Base-by-base conservation (phyloP, 2,797 vertebrate genomes). In the Epinephelus coioides region DNA sequence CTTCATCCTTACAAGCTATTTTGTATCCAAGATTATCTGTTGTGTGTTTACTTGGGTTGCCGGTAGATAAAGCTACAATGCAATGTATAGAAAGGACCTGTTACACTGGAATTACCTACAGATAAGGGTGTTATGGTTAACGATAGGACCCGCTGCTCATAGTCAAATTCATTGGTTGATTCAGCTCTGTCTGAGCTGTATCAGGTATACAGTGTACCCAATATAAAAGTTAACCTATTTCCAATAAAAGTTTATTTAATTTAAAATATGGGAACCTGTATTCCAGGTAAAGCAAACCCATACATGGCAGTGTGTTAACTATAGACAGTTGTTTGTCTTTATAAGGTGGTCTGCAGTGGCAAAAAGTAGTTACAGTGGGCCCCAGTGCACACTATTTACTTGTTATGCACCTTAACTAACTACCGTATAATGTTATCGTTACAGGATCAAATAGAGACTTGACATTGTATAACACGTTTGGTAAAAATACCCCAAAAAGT, bases 101-200 rank as follows among this genome's bases (percentile, higher is more conserved):
- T 59, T 49, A 17, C 25, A 15, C 57, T 72, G 30, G 18, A 69
- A 69, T 44, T 54, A 53, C 69, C 30, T 18, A 18, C 40, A 14
- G 53, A 55, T 10, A 25, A 51, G 6, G 34, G 69, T 61, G 34
- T 60, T 38, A 13, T 23, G 19, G 38, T 14, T 59, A 70, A 69
- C 2, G 1, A 17, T 2, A 57, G n/a, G 6, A 23, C n/a, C 21
- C 17, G 40, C 23, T 6, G 6, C 14, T 5, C 40, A 25, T 7
- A 15, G 40, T 43, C 40, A 43, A 44, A n/a, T 3, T 53, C 13
- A 67, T 53, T 53, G 30, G 49, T 55, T 38, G 17, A 44, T 17
- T 68, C 10, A 44, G 51, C 65, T 25, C 5, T n/a, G 11, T 49
- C 30, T 3, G 40, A 49, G 25, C 40, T 43, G 40, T 43, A 43